Percentiles rank a stretch among this genome's conserved stretches.
Conservation (phyloP, 1,140 invertebrate genomes). For the Leptopilina boulardi region DNA sequence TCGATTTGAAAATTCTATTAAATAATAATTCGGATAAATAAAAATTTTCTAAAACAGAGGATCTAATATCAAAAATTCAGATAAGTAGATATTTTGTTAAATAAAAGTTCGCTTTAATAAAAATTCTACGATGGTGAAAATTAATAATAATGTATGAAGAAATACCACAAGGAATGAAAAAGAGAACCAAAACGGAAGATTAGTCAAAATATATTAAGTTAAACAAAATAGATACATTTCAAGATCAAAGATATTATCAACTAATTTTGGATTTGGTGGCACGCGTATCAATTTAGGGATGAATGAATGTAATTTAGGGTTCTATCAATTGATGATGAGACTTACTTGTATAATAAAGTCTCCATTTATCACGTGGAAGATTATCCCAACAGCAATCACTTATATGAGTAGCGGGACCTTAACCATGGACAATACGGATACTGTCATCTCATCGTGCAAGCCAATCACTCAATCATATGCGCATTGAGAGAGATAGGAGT, state of each 20-base stretch:
- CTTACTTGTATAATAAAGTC: slow-evolving; percentile 51
- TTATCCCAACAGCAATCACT: slow-evolving; percentile 70
- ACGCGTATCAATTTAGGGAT: slow-evolving; percentile 33
- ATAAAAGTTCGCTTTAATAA: no score
- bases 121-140: no score
- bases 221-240: slow-evolving; percentile 1
- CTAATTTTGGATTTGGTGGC: slow-evolving; percentile 23
- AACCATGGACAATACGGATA: slow-evolving; percentile 53
- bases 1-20: no score
- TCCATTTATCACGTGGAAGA: slow-evolving; percentile 63
- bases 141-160: neutral
- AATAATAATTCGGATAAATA: no score
- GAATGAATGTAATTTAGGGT: slow-evolving; percentile 57
- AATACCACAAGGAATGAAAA: neutral
- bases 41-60: no score
- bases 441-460: slow-evolving; percentile 64
- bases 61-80: no score
- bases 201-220: neutral
- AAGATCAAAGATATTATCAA: slow-evolving; percentile 21
- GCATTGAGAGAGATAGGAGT: no score
- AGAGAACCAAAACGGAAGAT: neutral
- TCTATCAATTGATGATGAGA: slow-evolving; percentile 40
- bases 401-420: slow-evolving; percentile 53
- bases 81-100: no score
- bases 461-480: slow-evolving; percentile 71